A percentile compares a stretch with the other conserved stretches of the same genome.
These are phyloP conservation scores for Porites lutea DNA, from an alignment of 64 coral and sea anemone species.

Conservation along the genomic window DNA sequence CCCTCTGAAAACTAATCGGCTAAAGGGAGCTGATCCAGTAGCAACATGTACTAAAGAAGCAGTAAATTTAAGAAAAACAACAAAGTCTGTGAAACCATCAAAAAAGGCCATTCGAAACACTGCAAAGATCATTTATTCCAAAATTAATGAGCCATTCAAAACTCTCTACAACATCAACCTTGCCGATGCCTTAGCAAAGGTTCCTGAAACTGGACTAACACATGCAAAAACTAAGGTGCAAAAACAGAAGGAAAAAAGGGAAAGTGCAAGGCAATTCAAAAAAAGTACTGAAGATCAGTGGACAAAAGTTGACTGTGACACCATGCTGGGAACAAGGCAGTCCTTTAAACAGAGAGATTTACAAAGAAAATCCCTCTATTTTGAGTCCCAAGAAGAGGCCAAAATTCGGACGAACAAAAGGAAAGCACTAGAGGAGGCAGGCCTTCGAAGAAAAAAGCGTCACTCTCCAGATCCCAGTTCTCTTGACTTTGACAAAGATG, in stretches of 20 bases:
- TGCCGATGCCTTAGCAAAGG: conserved; percentile 3
- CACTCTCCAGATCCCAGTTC: not conserved
- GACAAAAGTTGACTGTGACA: conserved; percentile 21
- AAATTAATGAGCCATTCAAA: conserved; percentile 14
- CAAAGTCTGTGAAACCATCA: not conserved
- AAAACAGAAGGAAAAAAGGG: conserved; percentile 9
- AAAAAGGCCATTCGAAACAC: not conserved
- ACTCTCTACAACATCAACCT: not conserved
- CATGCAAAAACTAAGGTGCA: conserved; percentile 10
- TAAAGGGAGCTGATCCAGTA: conserved; percentile 21
- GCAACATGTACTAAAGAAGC: not conserved
- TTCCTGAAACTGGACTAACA: conserved; percentile 10
- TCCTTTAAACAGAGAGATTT: conserved; percentile 16
- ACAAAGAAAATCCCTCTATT: conserved; percentile 25
- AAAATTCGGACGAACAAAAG: not conserved
- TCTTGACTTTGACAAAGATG: conserved; percentile 12
- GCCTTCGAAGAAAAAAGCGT: not conserved
- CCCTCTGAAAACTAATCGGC: conserved; percentile 47
- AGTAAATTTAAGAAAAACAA: not conserved
- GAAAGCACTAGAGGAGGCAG: not conserved
- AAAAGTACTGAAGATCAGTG: not conserved
- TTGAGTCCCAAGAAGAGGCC: not conserved
- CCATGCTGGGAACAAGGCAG: conserved; percentile 11
- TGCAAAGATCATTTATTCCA: conserved; percentile 13
- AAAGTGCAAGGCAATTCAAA: not conserved